Evolutionary conservation across 2,888 invertebrate species (phyloP).

Genomic region (Thecophora atra): DNA sequence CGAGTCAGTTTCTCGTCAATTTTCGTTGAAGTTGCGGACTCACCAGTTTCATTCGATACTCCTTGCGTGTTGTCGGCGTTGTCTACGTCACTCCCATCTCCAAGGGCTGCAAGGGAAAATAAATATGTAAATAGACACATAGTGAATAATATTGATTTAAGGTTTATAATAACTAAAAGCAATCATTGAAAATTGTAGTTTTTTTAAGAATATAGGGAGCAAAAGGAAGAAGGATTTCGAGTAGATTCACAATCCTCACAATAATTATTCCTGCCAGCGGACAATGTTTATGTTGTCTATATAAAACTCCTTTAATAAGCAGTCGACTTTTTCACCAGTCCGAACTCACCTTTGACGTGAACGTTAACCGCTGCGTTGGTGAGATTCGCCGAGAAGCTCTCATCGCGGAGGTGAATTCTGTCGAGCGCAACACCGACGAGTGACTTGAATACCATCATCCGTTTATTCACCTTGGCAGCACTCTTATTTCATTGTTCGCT

Average conservation of each 20-base stretch:
- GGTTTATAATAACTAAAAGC: not conserved
- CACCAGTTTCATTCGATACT: conserved; percentile 52
- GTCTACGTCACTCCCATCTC: conserved; percentile 54
- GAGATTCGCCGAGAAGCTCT: conserved; percentile 25
- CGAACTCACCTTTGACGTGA: conserved; percentile 26
- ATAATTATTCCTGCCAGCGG: too few species aligned
- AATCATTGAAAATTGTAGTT: not conserved
- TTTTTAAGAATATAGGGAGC: not conserved
- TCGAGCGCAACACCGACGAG: conserved; percentile 45
- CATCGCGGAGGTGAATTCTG: conserved; percentile 43
- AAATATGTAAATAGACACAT: too few species aligned
- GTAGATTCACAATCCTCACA: too few species aligned
- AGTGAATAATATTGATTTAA: not conserved
- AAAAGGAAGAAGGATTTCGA: too few species aligned
- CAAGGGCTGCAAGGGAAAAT: conserved; percentile 49
- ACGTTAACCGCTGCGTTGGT: conserved; percentile 6
- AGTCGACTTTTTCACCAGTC: too few species aligned
- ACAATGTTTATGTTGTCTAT: not conserved
- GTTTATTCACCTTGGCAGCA: not conserved
- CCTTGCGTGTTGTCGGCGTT: conserved; percentile 51
- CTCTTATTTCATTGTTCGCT: not conserved
- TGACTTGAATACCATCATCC: conserved; percentile 45
- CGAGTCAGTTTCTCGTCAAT: not conserved
- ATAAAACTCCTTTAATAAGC: too few species aligned
- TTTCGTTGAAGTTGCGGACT: conserved; percentile 24